Base-by-base conservation (phyloP, 2,113 vertebrate genomes). In the Pangasianodon hypophthalmus region DNA sequence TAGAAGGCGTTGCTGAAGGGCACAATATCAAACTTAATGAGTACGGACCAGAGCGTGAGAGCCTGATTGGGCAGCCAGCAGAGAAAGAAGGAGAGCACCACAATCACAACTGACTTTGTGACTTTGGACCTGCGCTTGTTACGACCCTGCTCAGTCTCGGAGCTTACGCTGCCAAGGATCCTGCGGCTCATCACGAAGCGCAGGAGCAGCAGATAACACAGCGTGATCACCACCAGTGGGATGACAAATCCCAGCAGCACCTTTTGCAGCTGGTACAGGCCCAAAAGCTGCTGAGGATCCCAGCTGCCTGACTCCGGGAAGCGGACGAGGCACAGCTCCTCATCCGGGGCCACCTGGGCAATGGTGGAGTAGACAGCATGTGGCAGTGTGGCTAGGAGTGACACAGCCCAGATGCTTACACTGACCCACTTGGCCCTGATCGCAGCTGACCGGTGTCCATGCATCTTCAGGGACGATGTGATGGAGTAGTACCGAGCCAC, bases 11-110 rank as follows among this genome's bases (percentile, higher is more conserved):
- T 95, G 87, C 95, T 96, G 92, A 97, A 97, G 80, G 95, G 96
- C 46, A 96, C 94, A 11, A 96, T 91, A 93, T 97, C 96, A 52
- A 96, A 96, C 93, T 97, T 97, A 85, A 97, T 96, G 58, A 97
- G 94, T 1, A 96, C 96, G 0, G 96, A 96, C 97, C 97, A 97
- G 48, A 96, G 84, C 2, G 96, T 97, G 91, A 96, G 93, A 0
- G 96, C 96, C 91, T 97, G 97, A 91, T 97, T 97, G 84, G 97
- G 97, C 56, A 97, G 95, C 96, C 97, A 97, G 94, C 97, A 97
- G 86, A 97, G 91, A 87, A 97, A 97, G 93, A 97, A 97, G 44
- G 96, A 95, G 7, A 97, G 93, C n/a, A 97, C 96, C 75, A 97
- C 94, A 0, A 97, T 95, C 88, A 93, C 92, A 6, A 97, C 94